Evolutionary conservation across 2,113 vertebrate genomes (phyloP), one percentile per base, ranked within the genome.

Genomic region (Athene noctua): DNA sequence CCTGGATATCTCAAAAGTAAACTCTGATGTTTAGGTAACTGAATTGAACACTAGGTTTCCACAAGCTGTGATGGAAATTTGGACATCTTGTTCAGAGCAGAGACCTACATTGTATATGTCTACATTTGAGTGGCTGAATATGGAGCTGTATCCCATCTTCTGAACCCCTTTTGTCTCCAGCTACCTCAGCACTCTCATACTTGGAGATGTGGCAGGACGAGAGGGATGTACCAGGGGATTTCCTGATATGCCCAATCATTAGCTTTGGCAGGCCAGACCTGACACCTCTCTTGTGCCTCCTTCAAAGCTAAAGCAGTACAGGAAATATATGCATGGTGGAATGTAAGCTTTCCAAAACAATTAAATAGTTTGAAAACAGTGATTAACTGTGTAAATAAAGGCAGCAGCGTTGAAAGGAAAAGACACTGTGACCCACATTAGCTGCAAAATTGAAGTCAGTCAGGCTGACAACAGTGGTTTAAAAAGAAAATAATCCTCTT

Each of bases 321-420:
- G n/a, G 44, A 95, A 94, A 86, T 73, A 67, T 3, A 61, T 54
- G 61, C 30, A 20, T 51, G 16, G 32, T 47, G 62, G 44, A 91
- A 70, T 73, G 46, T 29, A 66, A 94, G 23, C 55, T 67, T 90
- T 90, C 62, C n/a, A 90, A 92, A 89, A 61, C 63, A 94, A 94
- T 80, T 72, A 90, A 65, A 62, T 38, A 63, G 38, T 52, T 88
- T 77, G 58, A 94, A 95, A 91, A 71, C 67, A 67, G 47, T 67
- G 61, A 92, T 95, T 94, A 88, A 86, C 75, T 61, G 79, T 63
- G 65, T 93, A 95, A 96, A 91, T 78, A 92, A 88, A 84, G 83
- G 81, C 71, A 92, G 18, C 19, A 74, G 25, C 34, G 6, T 49
- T 91, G 82, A 93, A 90, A 91, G 58, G 47, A 74, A 92, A 91